Percentiles rank a stretch among this genome's conserved stretches.
Conservation (phyloP, 2,888 invertebrate species). For the Ametastegia equiseti region DNA sequence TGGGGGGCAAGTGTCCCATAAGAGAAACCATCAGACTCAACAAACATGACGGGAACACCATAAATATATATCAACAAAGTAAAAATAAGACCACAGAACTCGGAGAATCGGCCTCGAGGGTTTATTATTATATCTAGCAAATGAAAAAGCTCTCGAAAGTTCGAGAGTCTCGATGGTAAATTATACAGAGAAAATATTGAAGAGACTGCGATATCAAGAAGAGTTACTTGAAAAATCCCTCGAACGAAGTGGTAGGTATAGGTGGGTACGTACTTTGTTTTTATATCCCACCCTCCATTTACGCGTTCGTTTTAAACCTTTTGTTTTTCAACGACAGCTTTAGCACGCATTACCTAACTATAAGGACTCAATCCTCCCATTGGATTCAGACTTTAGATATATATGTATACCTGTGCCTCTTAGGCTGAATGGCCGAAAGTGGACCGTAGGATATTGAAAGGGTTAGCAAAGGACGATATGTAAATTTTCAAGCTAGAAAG, state of each 20-base stretch:
- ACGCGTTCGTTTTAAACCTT: not conserved
- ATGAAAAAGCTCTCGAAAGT: not conserved
- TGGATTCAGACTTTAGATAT: slow-evolving; percentile 5
- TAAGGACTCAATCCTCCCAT: not conserved
- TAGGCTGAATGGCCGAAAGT: not conserved
- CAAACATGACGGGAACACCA: not conserved
- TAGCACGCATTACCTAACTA: not conserved
- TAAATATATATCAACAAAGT: not conserved
- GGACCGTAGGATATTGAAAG: slow-evolving; percentile 20
- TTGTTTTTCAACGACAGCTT: slow-evolving; percentile 6
- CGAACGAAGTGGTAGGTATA: not conserved
- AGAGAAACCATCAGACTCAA: not conserved
- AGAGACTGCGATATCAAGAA: not conserved
- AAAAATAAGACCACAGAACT: not conserved
- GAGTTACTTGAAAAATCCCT: not conserved
- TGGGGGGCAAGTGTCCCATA: not conserved
- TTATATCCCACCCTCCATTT: not conserved
- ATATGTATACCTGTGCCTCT: not conserved
- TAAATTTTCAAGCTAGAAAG: slow-evolving; percentile 18
- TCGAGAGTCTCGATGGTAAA: not conserved
- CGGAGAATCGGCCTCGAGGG: not conserved
- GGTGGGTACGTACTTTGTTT: not conserved
- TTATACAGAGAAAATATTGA: slow-evolving; percentile 12
- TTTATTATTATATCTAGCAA: not conserved
- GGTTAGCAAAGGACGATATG: slow-evolving; percentile 13